Conservation (phyloP, 2,113 vertebrate genomes). For the Piaya cayana region DNA sequence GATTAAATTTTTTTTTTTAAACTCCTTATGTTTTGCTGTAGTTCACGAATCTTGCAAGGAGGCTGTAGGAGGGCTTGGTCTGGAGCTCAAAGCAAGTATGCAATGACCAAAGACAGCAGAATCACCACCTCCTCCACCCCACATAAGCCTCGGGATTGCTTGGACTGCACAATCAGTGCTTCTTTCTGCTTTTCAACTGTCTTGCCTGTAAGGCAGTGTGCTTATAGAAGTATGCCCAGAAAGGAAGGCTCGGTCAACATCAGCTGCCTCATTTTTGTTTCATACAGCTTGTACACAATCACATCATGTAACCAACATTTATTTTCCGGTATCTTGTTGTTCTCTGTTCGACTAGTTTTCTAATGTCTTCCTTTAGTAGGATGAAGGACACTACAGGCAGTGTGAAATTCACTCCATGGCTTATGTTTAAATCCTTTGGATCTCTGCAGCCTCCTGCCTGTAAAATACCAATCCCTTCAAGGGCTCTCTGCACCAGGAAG, state of each 20-base stretch:
- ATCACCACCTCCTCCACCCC: too few species aligned
- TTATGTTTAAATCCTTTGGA: background rate
- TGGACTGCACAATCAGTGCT: rapidly evolving
- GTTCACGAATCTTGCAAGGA: background rate
- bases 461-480: rapidly evolving
- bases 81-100: background rate
- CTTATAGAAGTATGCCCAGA: background rate
- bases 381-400: background rate
- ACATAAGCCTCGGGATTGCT: background rate
- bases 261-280: background rate
- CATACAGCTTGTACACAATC: background rate
- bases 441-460: background rate
- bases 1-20: background rate
- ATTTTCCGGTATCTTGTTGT: background rate
- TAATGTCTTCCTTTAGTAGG: background rate
- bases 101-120: background rate
- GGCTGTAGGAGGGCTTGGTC: background rate
- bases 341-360: background rate
- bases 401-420: background rate
- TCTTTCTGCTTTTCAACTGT: background rate
- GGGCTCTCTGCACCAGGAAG: background rate
- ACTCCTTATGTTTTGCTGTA: background rate
- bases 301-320: background rate
- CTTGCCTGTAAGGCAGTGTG: background rate
- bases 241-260: background rate